Conservation (phyloP, 2,113 vertebrate genomes). For the Myiagra hebetior region DNA sequence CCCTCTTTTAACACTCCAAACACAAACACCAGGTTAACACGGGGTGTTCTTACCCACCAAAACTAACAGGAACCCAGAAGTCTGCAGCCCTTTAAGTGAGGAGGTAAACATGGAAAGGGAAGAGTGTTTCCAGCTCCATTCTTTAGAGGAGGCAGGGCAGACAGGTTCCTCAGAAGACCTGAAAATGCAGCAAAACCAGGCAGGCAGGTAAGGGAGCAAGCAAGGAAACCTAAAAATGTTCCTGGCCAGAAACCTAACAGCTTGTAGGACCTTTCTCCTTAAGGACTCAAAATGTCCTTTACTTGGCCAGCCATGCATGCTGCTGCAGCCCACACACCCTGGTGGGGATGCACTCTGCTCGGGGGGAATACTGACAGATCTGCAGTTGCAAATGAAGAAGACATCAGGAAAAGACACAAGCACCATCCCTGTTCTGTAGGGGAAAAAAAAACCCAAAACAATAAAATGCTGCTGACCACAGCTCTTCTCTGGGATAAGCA, state of each 20-base stretch:
- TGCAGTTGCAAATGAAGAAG: background rate
- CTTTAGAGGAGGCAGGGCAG: background rate
- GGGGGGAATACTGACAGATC: background rate
- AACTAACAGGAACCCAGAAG: background rate
- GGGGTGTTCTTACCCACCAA: background rate
- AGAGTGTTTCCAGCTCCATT: background rate
- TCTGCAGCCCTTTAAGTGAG: background rate
- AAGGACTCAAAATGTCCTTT: background rate
- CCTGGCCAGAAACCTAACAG: background rate
- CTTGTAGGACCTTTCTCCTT: background rate
- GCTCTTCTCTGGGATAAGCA: background rate
- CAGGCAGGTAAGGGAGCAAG: background rate
- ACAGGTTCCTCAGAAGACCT: background rate
- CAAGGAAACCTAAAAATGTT: background rate
- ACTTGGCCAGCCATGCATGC: background rate
- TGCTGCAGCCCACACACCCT: background rate
- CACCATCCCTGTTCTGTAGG: background rate
- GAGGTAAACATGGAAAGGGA: background rate
- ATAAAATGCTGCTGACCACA: background rate
- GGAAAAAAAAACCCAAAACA: background rate
- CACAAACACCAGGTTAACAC: background rate
- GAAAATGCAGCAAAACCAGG: conserved; percentile 24
- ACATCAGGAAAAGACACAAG: background rate
- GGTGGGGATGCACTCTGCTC: background rate
- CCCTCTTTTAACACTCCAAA: background rate